A percentile compares a stretch with the other conserved stretches of the same genome.
phyloP scores from a whole-genome alignment of 2,797 vertebrate genomes.

The Nothura maculosa region DNA sequence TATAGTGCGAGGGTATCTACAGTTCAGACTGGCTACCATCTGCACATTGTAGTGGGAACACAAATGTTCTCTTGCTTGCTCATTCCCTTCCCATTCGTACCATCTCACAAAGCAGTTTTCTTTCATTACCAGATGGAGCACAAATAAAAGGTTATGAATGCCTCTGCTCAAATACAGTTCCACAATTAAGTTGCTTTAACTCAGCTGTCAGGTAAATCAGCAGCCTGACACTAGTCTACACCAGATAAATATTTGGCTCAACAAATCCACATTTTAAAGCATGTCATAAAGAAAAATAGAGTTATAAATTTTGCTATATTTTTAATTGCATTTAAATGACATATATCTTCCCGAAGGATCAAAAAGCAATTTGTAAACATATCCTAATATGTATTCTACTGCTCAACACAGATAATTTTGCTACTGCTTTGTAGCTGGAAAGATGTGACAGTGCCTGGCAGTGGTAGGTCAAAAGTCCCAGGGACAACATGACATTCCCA shows the following conservation, averaged over 20 bases:
- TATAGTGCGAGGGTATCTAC: not conserved
- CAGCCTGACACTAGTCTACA: not conserved
- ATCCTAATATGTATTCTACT: not conserved
- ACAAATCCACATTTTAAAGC: conserved; percentile 5
- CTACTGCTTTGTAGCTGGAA: not conserved
- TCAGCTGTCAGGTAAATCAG: conserved; percentile 2
- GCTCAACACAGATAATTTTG: not conserved
- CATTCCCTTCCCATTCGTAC: not conserved
- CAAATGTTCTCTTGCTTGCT: not conserved
- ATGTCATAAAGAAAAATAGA: not conserved
- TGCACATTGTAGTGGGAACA: not conserved
- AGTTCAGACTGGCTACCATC: not conserved
- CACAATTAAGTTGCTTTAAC: not conserved
- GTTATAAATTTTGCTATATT: not conserved
- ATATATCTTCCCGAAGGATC: not conserved
- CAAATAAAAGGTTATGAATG: not conserved
- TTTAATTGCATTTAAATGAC: conserved; percentile 10
- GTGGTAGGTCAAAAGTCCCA: accelerated
- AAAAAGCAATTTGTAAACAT: not conserved
- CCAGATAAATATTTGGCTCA: not conserved
- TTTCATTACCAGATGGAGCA: not conserved
- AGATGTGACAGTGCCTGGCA: not conserved
- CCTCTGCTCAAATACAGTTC: not conserved
- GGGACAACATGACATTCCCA: not conserved
- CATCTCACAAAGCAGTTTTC: not conserved